Conservation (phyloP, 2,113 vertebrate species). For the Epinephelus cyanopodus region DNA sequence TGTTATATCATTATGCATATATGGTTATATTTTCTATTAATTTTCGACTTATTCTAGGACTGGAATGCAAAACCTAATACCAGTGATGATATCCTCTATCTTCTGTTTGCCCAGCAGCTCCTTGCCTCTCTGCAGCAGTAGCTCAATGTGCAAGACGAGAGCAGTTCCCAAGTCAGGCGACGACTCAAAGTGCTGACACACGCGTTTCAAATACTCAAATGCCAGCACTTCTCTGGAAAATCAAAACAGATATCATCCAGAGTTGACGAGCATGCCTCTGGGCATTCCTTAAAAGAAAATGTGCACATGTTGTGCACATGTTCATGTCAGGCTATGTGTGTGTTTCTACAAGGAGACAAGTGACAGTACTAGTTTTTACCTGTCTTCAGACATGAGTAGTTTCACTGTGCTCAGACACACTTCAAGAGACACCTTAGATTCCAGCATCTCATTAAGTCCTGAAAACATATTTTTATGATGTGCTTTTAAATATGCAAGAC, state of each 20-base stretch:
- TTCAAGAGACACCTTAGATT: slow-evolving; percentile 84
- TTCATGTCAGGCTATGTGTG: not conserved
- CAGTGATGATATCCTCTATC: slow-evolving; percentile 89
- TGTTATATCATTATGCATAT: no score
- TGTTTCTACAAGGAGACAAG: not conserved
- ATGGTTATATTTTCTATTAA: no score
- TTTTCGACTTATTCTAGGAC: not conserved
- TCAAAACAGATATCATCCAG: slow-evolving; percentile 26
- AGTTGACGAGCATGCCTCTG: not conserved
- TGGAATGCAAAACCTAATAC: slow-evolving; percentile 69
- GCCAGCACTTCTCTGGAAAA: slow-evolving; percentile 87
- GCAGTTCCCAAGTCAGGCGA: slow-evolving; percentile 88
- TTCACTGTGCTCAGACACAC: slow-evolving; percentile 87
- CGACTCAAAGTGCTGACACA: slow-evolving; percentile 88
- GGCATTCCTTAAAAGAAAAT: not conserved
- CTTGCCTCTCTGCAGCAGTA: slow-evolving; percentile 89
- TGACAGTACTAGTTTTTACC: slow-evolving; percentile 78
- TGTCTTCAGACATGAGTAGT: slow-evolving; percentile 88
- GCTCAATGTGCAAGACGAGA: slow-evolving; percentile 87
- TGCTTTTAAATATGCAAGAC: slow-evolving; percentile 10
- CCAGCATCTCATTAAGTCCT: slow-evolving; percentile 87
- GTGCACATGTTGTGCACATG: not conserved
- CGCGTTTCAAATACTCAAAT: slow-evolving; percentile 88
- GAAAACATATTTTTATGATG: slow-evolving; percentile 46
- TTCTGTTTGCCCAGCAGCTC: slow-evolving; percentile 90